These are phyloP conservation scores for Catajapyx aquilonaris DNA, from an alignment of 1,140 invertebrate genomes.

Conservation along the genomic window DNA sequence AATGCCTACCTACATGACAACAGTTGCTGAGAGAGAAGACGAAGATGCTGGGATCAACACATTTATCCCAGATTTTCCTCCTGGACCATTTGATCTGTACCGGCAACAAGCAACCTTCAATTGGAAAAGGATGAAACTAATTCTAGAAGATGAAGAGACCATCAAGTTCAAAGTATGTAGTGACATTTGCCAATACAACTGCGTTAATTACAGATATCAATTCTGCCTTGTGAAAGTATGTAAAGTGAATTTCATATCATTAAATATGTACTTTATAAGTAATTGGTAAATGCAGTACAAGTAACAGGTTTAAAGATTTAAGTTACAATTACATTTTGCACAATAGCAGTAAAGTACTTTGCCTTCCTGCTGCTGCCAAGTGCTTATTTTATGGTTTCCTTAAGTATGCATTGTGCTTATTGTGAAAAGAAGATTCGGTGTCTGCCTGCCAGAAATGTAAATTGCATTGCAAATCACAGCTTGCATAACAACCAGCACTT, in stretches of 20 bases:
- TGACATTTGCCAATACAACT: background rate
- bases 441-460: no score
- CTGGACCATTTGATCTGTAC: slow-evolving; percentile 46
- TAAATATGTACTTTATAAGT: background rate
- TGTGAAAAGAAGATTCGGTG: no score
- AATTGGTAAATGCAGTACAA: background rate
- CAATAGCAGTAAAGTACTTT: no score
- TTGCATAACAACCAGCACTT: no score
- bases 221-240: background rate
- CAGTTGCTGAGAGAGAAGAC: no score
- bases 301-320: slow-evolving; percentile 1
- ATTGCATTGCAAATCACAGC: no score
- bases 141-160: slow-evolving; percentile 45
- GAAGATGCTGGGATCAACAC: no score
- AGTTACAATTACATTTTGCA: no score
- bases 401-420: no score
- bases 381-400: no score
- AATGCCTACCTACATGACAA: no score
- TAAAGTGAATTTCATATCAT: background rate
- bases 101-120: slow-evolving; percentile 48
- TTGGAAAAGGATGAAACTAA: slow-evolving; percentile 52
- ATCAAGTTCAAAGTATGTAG: slow-evolving; percentile 50
- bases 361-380: no score
- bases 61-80: slow-evolving; percentile 40
- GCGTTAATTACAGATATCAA: background rate